These are phyloP conservation scores for Aradophagus sp. DNA, from an alignment of 1,140 invertebrate species.

Conservation along the genomic window DNA sequence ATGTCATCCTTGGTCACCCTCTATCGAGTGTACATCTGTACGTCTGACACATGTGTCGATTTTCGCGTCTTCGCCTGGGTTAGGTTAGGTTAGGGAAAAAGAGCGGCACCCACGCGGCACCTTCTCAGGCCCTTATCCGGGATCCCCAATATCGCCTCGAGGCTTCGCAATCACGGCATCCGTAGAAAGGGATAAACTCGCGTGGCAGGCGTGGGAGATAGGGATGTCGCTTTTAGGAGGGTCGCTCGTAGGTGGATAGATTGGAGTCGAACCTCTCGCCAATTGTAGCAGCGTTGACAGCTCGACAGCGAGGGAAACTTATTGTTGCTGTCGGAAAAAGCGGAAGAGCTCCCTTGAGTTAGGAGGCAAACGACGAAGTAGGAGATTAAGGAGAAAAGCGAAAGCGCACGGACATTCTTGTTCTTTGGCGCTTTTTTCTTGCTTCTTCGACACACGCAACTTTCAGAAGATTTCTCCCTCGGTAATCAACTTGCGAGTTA, in stretches of 20 bases:
- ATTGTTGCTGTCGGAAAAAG: conserved; percentile 71
- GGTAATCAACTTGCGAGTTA: conserved; percentile 24
- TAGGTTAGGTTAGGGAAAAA: conserved; percentile 39
- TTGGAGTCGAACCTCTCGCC: conserved; percentile 59
- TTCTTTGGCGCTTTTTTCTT: background rate
- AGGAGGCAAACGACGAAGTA: conserved; percentile 50
- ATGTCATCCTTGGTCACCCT: conserved; percentile 42
- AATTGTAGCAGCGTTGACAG: conserved; percentile 71
- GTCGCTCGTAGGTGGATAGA: conserved; percentile 53
- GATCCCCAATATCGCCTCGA: conserved; percentile 70
- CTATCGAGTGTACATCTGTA: conserved; percentile 39
- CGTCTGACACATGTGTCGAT: no score
- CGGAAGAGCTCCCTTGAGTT: conserved; percentile 64
- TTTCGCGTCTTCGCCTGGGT: no score
- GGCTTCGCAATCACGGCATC: conserved; percentile 72
- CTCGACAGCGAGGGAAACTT: conserved; percentile 62
- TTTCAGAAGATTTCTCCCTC: no score
- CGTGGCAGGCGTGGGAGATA: conserved; percentile 40
- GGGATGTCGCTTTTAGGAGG: conserved; percentile 43
- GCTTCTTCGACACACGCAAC: no score
- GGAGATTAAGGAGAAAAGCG: conserved; percentile 49
- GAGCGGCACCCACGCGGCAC: conserved; percentile 14
- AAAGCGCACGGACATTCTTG: conserved; percentile 20
- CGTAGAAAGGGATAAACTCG: conserved; percentile 70
- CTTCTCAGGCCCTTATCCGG: conserved; percentile 38